Percentiles rank a stretch among this genome's conserved stretches.
phyloP scores from a whole-genome alignment of 35 echinoderm and acorn worm genomes.

The Apostichopus californicus region DNA sequence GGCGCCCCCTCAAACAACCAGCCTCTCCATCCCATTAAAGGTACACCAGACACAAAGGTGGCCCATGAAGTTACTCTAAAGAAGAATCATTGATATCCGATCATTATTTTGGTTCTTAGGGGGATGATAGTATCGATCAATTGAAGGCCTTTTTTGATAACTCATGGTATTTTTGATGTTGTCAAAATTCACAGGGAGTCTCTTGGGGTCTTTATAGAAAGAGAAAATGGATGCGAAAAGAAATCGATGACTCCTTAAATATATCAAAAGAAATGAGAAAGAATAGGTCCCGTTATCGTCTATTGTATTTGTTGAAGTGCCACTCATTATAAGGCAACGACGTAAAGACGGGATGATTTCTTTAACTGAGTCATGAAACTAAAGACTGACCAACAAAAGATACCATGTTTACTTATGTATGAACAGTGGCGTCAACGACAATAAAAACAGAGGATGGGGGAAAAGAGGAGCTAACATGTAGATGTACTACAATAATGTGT shows the following conservation, averaged over 20 bases:
- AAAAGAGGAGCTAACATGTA: too few species aligned
- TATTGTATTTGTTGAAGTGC: too few species aligned
- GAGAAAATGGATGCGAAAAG: neutral
- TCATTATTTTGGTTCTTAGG: neutral
- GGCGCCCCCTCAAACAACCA: neutral
- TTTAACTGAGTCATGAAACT: too few species aligned
- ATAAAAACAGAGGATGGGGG: too few species aligned
- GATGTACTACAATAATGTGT: too few species aligned
- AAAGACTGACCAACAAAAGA: too few species aligned
- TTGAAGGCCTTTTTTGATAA: neutral
- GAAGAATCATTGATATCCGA: neutral
- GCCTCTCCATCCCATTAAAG: neutral
- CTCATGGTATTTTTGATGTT: neutral
- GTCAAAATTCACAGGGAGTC: neutral
- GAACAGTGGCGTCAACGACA: too few species aligned
- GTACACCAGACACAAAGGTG: neutral
- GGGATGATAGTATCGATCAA: neutral
- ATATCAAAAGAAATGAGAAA: neutral
- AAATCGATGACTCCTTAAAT: neutral
- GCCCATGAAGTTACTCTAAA: neutral
- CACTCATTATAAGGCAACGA: too few species aligned
- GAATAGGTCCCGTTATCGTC: too few species aligned
- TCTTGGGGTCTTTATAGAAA: neutral
- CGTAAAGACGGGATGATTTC: too few species aligned
- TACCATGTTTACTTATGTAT: too few species aligned